A percentile compares a stretch with the other conserved stretches of the same genome.
These are phyloP conservation scores for Diorhabda elongata DNA, from an alignment of 1,140 invertebrate genomes.

Conservation along the genomic window DNA sequence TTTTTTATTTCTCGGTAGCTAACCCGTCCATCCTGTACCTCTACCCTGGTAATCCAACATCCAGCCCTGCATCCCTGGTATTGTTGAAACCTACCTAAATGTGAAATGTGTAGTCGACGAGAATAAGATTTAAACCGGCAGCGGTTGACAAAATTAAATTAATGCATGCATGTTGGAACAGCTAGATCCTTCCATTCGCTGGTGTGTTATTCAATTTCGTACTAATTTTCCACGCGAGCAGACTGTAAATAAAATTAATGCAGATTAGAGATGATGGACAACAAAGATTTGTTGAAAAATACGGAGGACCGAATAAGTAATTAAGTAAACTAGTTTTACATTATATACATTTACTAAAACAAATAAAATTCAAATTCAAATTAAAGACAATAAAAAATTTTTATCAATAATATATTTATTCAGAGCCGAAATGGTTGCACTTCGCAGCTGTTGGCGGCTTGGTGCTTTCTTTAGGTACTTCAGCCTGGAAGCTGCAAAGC, in stretches of 20 bases:
- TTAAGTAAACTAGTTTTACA: no score
- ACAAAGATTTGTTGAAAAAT: not conserved
- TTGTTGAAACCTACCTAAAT: not conserved
- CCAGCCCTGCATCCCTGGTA: not conserved
- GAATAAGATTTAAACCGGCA: slow-evolving; percentile 4
- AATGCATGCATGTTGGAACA: not conserved
- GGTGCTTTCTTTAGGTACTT: no score
- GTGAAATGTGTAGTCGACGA: not conserved
- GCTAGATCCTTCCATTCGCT: not conserved
- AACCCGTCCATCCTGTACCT: not conserved
- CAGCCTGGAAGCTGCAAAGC: no score
- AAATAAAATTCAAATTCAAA: no score
- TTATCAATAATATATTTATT: no score
- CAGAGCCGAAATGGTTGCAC: no score
- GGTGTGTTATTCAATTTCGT: slow-evolving; percentile 11
- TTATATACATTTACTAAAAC: no score
- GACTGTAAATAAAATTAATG: slow-evolving; percentile 6
- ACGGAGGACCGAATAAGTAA: not conserved
- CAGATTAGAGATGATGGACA: slow-evolving; percentile 2
- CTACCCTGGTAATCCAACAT: not conserved
- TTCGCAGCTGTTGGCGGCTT: no score
- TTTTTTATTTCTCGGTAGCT: no score
- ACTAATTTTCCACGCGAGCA: slow-evolving; percentile 1
- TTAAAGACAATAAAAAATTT: no score
- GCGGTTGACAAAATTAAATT: slow-evolving; percentile 8